Percentiles rank a stretch among this genome's conserved stretches.
Evolutionary conservation across 2,113 vertebrate species (phyloP).

Genomic region (Tylochromis polylepis): DNA sequence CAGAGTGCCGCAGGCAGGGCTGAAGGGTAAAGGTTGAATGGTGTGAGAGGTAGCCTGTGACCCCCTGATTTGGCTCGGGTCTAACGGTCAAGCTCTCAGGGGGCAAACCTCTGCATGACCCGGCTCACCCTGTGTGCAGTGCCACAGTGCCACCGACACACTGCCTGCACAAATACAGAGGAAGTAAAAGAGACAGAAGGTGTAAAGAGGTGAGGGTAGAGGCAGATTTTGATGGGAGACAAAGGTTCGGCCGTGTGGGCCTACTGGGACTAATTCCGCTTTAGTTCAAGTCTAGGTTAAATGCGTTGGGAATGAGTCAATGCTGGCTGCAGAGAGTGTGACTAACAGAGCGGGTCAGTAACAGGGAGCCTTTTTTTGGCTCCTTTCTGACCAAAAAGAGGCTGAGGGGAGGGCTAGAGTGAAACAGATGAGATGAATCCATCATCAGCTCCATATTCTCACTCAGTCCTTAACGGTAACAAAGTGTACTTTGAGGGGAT

Average conservation of each 20-base stretch:
- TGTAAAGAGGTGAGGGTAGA: not conserved
- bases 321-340: conserved; percentile 77
- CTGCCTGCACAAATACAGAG: conserved; percentile 1
- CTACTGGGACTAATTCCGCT: conserved; percentile 78
- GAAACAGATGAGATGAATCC: conserved; percentile 65
- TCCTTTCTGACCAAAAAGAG: conserved; percentile 49
- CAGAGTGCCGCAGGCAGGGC: conserved; percentile 11
- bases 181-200: not conserved
- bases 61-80: conserved; percentile 50
- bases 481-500: conserved; percentile 7
- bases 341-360: conserved; percentile 82
- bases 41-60: conserved; percentile 57
- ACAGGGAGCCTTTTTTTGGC: conserved; percentile 63
- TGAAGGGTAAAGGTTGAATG: conserved; percentile 52
- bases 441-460: conserved; percentile 57
- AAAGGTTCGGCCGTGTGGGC: conserved; percentile 21
- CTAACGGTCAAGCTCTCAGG: conserved; percentile 14
- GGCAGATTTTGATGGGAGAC: conserved; percentile 33
- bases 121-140: conserved; percentile 7
- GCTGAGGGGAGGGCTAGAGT: conserved; percentile 9
- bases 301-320: conserved; percentile 83
- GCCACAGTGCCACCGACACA: not conserved
- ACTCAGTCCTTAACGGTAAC: conserved; percentile 29
- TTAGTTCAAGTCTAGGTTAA: conserved; percentile 84
- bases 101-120: conserved; percentile 45